Evolutionary conservation across 2,797 vertebrate species (phyloP).

Genomic region (Harpagifer antarcticus): DNA sequence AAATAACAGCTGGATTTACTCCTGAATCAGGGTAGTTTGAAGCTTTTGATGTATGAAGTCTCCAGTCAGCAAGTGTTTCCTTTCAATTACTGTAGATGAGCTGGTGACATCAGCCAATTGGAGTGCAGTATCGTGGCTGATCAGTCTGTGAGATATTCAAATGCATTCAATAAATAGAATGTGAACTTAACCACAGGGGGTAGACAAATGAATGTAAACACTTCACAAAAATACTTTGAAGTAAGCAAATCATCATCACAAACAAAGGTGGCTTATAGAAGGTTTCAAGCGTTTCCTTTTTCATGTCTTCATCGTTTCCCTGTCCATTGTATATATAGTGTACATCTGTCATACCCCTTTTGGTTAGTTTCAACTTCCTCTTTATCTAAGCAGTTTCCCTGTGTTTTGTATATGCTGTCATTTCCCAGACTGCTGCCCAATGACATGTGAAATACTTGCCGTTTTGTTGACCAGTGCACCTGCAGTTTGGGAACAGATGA

Average conservation of each 20-base stretch:
- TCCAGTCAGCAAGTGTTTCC: slow-evolving; percentile 49
- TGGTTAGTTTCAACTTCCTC: slow-evolving; percentile 56
- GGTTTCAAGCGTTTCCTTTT: slow-evolving; percentile 7
- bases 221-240: slow-evolving; percentile 45
- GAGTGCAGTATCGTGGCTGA: neutral
- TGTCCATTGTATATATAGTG: slow-evolving; percentile 31
- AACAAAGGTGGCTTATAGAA: slow-evolving; percentile 37
- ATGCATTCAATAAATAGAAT: slow-evolving; percentile 48
- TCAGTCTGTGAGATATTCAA: slow-evolving; percentile 3
- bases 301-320: neutral
- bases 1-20: slow-evolving; percentile 29
- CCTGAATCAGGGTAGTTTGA: slow-evolving; percentile 13
- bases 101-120: slow-evolving; percentile 29
- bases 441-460: slow-evolving; percentile 58
- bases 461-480: slow-evolving; percentile 62
- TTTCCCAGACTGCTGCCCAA: slow-evolving; percentile 57
- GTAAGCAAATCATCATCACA: slow-evolving; percentile 43
- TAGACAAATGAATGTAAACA: slow-evolving; percentile 57
- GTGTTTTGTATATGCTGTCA: slow-evolving; percentile 71
- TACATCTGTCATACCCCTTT: slow-evolving; percentile 47
- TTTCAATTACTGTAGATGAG: slow-evolving; percentile 39
- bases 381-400: slow-evolving; percentile 62
- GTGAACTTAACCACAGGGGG: slow-evolving; percentile 52
- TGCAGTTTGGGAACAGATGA: slow-evolving; percentile 63
- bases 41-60: slow-evolving; percentile 40